A percentile compares a stretch with the other conserved stretches of the same genome.
Conservation (phyloP, 2,113 vertebrate genomes). For the Scolopax mira region DNA sequence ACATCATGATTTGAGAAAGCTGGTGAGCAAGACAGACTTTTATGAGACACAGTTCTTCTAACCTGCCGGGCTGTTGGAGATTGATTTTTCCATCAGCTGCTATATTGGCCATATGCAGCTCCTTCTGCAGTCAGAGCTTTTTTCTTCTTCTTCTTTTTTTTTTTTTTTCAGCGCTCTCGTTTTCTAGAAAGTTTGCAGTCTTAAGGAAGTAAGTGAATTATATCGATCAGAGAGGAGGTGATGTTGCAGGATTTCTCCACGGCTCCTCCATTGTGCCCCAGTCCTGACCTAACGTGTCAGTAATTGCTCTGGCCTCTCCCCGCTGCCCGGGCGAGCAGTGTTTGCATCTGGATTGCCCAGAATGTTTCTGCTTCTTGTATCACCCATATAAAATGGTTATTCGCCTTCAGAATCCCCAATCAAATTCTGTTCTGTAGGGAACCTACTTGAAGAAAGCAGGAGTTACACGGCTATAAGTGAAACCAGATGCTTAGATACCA, state of each 20-base stretch:
- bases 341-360: neutral
- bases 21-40: conserved; percentile 18
- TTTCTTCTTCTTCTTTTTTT: neutral
- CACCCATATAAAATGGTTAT: neutral
- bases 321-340: neutral
- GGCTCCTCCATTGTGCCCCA: neutral
- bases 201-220: conserved; percentile 50
- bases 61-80: neutral
- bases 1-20: conserved; percentile 5
- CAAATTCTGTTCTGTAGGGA: neutral
- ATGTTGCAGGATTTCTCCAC: conserved; percentile 22
- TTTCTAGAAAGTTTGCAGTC: conserved; percentile 32
- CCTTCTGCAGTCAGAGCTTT: conserved; percentile 5
- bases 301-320: neutral
- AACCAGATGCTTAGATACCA: neutral
- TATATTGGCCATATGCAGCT: conserved; percentile 23
- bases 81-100: conserved; percentile 13
- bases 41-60: conserved; percentile 40
- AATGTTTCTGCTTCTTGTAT: neutral
- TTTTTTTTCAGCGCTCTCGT: neutral
- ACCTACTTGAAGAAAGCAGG: neutral
- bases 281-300: neutral
- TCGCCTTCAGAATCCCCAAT: neutral
- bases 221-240: conserved; percentile 31
- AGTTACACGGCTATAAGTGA: neutral